Conservation (phyloP, 1,140 invertebrate genomes). For the Musca domestica region DNA sequence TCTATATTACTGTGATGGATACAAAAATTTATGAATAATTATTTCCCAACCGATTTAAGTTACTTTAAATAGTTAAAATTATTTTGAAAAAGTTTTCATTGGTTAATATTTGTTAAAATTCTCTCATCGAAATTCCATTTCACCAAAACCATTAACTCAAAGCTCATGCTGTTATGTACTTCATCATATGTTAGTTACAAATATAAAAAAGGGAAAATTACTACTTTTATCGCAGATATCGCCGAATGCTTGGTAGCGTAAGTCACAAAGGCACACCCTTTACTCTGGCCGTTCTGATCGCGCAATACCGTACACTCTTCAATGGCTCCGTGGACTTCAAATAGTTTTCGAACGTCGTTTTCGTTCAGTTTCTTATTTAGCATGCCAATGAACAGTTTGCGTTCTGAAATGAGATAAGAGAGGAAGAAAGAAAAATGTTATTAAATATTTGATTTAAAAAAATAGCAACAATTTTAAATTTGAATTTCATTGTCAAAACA, state of each 20-base stretch:
- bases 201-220: constrained; percentile 26
- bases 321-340: constrained; percentile 88
- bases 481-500: no score
- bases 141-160: no score
- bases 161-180: no score
- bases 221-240: constrained; percentile 88
- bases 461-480: not conserved
- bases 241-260: constrained; percentile 95
- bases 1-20: no score
- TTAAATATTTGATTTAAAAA: no score
- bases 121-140: no score
- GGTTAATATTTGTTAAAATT: no score
- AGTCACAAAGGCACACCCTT: constrained; percentile 98
- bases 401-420: constrained; percentile 71
- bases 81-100: no score
- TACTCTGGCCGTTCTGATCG: constrained; percentile 89
- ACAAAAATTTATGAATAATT: no score
- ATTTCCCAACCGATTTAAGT: no score
- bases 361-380: constrained; percentile 95
- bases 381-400: constrained; percentile 99
- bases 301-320: constrained; percentile 97
- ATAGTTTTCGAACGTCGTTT: constrained; percentile 92
- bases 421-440: not conserved
- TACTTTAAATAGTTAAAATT: no score
- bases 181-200: no score